Evolutionary conservation across 30 jellyfish, hydroid and myxozoan species (phyloP), one percentile per base, ranked within the genome.

Genomic region (Sanderia malayensis): DNA sequence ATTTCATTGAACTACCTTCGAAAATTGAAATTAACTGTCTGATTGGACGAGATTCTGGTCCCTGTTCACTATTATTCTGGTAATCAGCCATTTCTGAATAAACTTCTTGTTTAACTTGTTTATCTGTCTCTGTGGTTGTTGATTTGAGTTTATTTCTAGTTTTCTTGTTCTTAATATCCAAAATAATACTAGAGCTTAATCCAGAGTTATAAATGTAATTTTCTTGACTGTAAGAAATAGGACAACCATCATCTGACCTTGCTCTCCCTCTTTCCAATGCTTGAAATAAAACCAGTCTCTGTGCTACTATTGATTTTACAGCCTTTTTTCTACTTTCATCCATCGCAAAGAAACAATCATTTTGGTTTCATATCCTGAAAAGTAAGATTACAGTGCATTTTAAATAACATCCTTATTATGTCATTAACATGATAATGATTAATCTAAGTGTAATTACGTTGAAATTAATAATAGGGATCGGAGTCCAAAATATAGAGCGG

Each of bases 161-260:
- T 27, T 46, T 10, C 2, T 41, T 34, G 26, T 33, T 64, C 69
- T 78, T 74, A 53, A 78, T 25, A 37, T 78, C 89, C 44, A 79
- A 52, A 17, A 78, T 61, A 24, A 78, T 57, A 1, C 52, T 76
- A 26, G 44, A 55, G 27, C 59, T 31, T 13, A 53, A 21, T 1
- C 89, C 76, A 29, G 72, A 30, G 53, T 78, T 78, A 44, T 17
- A 78, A 23, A 78, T 78, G 59, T 63, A 78, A 13, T 65, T 44
- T 19, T 29, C 73, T 23, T 70, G 79, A 3, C 33, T 0, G 29
- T 20, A 33, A 34, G 63, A 17, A 53, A 81, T 55, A 2, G 99
- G 99, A 60, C 93, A 83, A 27, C 99, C 99, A 46, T 29, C 44
- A 18, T 93, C 99, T 31, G 95, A 29, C 0, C 96, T 82, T 45